Conservation (phyloP, 2,888 invertebrate species). For the Choristoneura rosaceana region DNA sequence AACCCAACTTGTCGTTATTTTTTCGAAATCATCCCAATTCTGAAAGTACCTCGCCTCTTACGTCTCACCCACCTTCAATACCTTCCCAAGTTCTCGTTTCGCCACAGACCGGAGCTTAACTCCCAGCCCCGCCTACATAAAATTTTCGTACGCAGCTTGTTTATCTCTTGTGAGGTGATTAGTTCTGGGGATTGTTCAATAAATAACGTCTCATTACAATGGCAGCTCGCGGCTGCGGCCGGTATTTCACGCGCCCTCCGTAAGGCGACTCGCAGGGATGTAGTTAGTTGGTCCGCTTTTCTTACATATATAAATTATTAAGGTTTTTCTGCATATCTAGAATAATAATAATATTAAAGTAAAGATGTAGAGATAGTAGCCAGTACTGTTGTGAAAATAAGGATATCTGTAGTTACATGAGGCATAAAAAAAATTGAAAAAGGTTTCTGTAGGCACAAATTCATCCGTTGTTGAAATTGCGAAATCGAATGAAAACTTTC, state of each 20-base stretch:
- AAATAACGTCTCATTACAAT: constrained; percentile 82
- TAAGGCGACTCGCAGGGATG: constrained; percentile 56
- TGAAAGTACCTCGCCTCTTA: too few relatives aligned
- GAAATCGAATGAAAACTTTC: too few relatives aligned
- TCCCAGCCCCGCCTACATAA: constrained; percentile 30
- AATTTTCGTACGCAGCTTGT: constrained; percentile 42
- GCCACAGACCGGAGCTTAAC: constrained; percentile 22
- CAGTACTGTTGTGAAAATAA: too few relatives aligned
- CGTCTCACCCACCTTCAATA: not conserved
- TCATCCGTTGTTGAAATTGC: too few relatives aligned
- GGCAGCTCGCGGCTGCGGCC: constrained; percentile 62
- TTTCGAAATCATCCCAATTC: too few relatives aligned
- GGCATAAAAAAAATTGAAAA: too few relatives aligned
- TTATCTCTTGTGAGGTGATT: constrained; percentile 59
- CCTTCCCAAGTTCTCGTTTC: not conserved
- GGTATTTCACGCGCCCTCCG: constrained; percentile 70
- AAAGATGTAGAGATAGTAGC: too few relatives aligned
- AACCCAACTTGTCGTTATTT: too few relatives aligned
- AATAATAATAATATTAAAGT: too few relatives aligned
- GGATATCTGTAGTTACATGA: too few relatives aligned
- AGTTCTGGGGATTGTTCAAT: constrained; percentile 72
- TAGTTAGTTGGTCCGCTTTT: constrained; percentile 38
- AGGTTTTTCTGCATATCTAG: too few relatives aligned
- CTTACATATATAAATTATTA: not conserved
- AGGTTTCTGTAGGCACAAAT: too few relatives aligned